Conservation (phyloP, 2,797 vertebrate species). For the Molothrus aeneus region DNA sequence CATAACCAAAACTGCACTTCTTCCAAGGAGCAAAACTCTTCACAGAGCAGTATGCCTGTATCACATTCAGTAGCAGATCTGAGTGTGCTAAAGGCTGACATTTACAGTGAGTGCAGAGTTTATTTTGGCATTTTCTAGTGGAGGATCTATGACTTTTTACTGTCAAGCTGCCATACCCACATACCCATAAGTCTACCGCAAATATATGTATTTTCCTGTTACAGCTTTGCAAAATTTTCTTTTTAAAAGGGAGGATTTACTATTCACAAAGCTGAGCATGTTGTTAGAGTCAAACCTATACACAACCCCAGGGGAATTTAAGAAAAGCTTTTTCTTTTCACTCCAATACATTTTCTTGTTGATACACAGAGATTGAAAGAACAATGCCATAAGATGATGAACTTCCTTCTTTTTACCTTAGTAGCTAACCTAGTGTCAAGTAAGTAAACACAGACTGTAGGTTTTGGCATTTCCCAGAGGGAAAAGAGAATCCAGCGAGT, state of each 20-base stretch:
- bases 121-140: constrained; percentile 56
- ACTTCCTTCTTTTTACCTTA: not conserved
- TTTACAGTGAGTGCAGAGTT: constrained; percentile 45
- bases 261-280: not conserved
- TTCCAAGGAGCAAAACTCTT: not conserved
- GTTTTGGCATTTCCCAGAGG: not conserved
- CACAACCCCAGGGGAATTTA: not conserved
- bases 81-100: constrained; percentile 7
- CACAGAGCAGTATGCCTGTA: not conserved
- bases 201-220: constrained; percentile 54
- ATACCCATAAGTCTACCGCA: constrained; percentile 50
- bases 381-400: not conserved
- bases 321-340: not conserved
- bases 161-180: constrained; percentile 71
- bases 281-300: constrained; percentile 28
- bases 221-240: constrained; percentile 42
- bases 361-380: not conserved
- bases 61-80: constrained; percentile 15
- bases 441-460: not conserved
- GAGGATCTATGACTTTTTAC: constrained; percentile 55
- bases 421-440: not conserved
- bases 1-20: not conserved
- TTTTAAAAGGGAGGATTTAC: constrained; percentile 40
- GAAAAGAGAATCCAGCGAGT: not conserved
- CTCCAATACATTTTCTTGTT: not conserved